Conservation (phyloP, 1,140 invertebrate genomes). For the Drosophila funebris region DNA sequence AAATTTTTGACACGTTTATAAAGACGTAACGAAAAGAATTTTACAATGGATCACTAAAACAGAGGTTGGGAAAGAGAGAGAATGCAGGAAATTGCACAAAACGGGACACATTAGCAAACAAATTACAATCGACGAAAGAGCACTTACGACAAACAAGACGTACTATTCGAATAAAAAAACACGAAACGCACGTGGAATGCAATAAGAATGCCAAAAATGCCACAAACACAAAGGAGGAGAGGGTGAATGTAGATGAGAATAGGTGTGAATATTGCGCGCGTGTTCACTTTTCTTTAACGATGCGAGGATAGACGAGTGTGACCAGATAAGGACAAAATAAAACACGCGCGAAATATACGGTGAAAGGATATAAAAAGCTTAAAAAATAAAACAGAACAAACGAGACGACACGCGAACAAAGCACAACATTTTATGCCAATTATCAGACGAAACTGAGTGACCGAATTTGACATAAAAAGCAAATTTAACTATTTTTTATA, state of each 20-base stretch:
- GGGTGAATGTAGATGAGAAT: not conserved
- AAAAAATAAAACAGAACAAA: slow-evolving; percentile 27
- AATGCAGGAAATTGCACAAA: slow-evolving; percentile 8
- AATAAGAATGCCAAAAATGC: slow-evolving; percentile 45
- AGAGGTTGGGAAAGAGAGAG: not conserved
- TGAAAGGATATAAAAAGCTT: slow-evolving; percentile 47
- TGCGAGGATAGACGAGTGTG: slow-evolving; percentile 5
- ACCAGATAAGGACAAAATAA: not conserved
- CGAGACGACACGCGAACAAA: slow-evolving; percentile 3
- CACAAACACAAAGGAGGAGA: slow-evolving; percentile 2
- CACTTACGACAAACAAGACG: not conserved
- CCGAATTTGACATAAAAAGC: slow-evolving; percentile 17
- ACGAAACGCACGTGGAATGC: slow-evolving; percentile 41
- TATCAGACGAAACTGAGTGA: not conserved
- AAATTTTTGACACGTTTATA: slow-evolving; percentile 40
- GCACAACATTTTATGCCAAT: slow-evolving; percentile 6
- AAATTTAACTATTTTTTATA: slow-evolving; percentile 6
- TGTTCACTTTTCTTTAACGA: slow-evolving; percentile 20
- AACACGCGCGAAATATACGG: slow-evolving; percentile 24
- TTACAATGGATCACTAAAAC: slow-evolving; percentile 28
- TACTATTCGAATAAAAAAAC: slow-evolving; percentile 18
- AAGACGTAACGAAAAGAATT: slow-evolving; percentile 14
- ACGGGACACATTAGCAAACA: slow-evolving; percentile 19
- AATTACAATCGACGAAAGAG: slow-evolving; percentile 14
- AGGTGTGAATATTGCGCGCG: slow-evolving; percentile 28